Evolutionary conservation across 2,888 invertebrate genomes (phyloP).

Genomic region (Agrochola lota): DNA sequence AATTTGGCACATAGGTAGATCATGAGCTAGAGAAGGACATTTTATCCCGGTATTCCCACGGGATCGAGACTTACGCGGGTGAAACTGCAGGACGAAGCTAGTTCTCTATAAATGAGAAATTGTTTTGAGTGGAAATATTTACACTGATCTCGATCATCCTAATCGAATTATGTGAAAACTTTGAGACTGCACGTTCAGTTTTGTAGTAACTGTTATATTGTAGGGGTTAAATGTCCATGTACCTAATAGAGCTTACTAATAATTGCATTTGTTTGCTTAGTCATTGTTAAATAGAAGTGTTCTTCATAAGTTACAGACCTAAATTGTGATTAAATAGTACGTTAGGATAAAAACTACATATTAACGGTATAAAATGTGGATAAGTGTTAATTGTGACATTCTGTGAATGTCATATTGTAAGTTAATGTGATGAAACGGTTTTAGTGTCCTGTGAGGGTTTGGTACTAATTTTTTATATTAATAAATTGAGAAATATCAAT

Average conservation of each 20-base stretch:
- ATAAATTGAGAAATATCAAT: background rate
- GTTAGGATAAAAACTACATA: conserved; percentile 7
- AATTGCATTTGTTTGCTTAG: conserved; percentile 26
- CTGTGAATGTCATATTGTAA: conserved; percentile 40
- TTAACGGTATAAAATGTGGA: conserved; percentile 8
- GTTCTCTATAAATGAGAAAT: background rate
- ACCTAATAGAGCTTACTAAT: conserved; percentile 23
- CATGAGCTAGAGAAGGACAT: too few species aligned
- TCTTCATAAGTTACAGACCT: conserved; percentile 1
- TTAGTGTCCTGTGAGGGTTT: conserved; percentile 15
- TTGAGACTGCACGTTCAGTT: conserved; percentile 43
- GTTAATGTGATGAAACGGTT: conserved; percentile 5
- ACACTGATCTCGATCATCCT: background rate
- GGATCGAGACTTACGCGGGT: too few species aligned
- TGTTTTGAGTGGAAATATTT: background rate
- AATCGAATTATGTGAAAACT: conserved; percentile 27
- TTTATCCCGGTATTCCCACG: too few species aligned
- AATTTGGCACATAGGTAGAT: too few species aligned
- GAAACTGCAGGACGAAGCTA: too few species aligned
- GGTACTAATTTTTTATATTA: conserved; percentile 13
- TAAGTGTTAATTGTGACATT: conserved; percentile 43
- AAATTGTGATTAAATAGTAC: conserved; percentile 5
- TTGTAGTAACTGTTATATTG: conserved; percentile 13
- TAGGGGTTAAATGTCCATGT: conserved; percentile 33
- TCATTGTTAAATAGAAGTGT: conserved; percentile 9